These are phyloP conservation scores for Aspidoscelis tigris DNA, from an alignment of 2,113 vertebrate genomes.

Conservation along the genomic window DNA sequence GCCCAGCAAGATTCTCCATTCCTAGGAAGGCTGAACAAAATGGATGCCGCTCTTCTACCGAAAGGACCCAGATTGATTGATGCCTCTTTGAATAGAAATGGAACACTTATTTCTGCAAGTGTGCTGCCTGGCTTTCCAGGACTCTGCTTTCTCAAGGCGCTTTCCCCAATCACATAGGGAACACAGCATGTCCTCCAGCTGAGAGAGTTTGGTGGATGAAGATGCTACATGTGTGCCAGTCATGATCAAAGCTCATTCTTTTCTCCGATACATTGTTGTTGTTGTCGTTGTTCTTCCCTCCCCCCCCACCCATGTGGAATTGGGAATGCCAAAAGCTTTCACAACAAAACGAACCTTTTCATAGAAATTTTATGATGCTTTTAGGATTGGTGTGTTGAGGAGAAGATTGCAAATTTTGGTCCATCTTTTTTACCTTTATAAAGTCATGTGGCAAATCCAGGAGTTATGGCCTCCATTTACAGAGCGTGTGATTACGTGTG, in stretches of 20 bases:
- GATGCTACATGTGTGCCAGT: too few species aligned
- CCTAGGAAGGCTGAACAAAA: slow-evolving; percentile 23
- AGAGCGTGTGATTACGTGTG: not conserved
- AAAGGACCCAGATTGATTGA: slow-evolving; percentile 22
- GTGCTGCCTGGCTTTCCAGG: not conserved
- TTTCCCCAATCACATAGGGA: not conserved
- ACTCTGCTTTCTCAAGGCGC: slow-evolving; percentile 28
- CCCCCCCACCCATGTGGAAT: not conserved
- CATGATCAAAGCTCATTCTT: not conserved
- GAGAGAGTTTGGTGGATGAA: not conserved
- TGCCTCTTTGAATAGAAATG: slow-evolving; percentile 27
- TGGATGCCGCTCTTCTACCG: not conserved
- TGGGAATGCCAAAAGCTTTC: not conserved
- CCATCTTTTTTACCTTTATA: not conserved
- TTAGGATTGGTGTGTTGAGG: not conserved
- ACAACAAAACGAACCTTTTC: too few species aligned
- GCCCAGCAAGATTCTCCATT: slow-evolving; percentile 18
- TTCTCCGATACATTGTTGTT: not conserved
- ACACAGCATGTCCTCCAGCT: not conserved
- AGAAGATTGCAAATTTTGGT: not conserved
- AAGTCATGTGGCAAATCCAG: not conserved
- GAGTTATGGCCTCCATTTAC: not conserved
- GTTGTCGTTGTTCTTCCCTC: not conserved
- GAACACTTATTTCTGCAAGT: slow-evolving; percentile 20
- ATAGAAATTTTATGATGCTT: not conserved